phyloP scores from a whole-genome alignment of 2,888 invertebrate species.

The Morpho deidamia region DNA sequence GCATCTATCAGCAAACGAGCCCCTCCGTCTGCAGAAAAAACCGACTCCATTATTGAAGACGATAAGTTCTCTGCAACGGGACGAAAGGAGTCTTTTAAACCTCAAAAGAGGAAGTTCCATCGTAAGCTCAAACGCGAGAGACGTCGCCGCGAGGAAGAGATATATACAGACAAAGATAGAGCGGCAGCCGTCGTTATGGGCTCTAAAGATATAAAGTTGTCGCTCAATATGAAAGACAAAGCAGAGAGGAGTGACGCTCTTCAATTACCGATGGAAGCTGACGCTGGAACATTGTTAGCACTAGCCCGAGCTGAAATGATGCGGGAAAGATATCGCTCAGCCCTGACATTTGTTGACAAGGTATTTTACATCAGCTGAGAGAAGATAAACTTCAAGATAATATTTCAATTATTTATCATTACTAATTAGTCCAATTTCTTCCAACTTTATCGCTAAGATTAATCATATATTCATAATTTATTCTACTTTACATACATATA shows the following conservation, averaged over 20 bases:
- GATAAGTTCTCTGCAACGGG: conserved; percentile 50
- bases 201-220: conserved; percentile 92
- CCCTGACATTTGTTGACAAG: conserved; percentile 88
- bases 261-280: conserved; percentile 87
- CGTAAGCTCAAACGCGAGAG: conserved; percentile 59
- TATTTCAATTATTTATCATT: no score
- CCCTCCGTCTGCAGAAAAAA: conserved; percentile 50
- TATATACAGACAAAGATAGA: conserved; percentile 93
- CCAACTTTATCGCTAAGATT: no score
- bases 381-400: no score
- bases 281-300: conserved; percentile 86
- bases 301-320: conserved; percentile 87
- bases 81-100: conserved; percentile 55
- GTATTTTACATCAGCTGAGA: conserved; percentile 49
- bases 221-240: conserved; percentile 87
- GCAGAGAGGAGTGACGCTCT: conserved; percentile 85
- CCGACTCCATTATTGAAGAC: conserved; percentile 41
- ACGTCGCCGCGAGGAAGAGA: conserved; percentile 80
- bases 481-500: no score
- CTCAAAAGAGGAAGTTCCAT: conserved; percentile 49
- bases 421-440: no score
- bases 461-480: no score
- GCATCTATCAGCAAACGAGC: conserved; percentile 65
- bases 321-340: conserved; percentile 84
- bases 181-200: conserved; percentile 94